Percentiles rank a stretch among this genome's conserved stretches.
Evolutionary conservation across 2,888 invertebrate species (phyloP).

Genomic region (Halictus quadricinctus): DNA sequence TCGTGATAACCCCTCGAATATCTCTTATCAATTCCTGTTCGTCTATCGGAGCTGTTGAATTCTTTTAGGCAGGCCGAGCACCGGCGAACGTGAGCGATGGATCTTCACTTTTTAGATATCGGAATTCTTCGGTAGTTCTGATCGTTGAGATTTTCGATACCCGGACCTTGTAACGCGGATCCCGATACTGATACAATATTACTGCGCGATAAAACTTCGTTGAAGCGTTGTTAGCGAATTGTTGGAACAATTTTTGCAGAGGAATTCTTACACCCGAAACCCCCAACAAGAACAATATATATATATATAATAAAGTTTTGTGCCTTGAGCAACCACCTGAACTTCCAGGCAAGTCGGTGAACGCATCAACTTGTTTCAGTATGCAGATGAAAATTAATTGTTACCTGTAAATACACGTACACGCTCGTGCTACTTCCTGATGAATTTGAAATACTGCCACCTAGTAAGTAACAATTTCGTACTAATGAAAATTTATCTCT

Average conservation of each 20-base stretch:
- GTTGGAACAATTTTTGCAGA: background rate
- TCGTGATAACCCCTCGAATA: background rate
- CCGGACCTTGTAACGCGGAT: background rate
- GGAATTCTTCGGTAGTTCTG: background rate
- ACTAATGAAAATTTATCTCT: background rate
- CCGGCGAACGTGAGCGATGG: background rate
- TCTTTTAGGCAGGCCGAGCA: background rate
- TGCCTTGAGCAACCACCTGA: background rate
- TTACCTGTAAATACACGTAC: background rate
- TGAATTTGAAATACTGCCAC: background rate
- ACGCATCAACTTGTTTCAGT: background rate
- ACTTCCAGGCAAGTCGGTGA: background rate
- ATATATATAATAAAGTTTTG: background rate
- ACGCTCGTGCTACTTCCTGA: background rate
- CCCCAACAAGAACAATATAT: background rate
- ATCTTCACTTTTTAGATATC: constrained; percentile 8
- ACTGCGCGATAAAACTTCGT: background rate
- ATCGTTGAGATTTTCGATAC: background rate
- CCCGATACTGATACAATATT: background rate
- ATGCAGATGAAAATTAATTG: constrained; percentile 10
- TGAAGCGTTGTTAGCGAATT: background rate
- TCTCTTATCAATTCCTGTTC: background rate
- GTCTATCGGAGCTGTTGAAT: background rate
- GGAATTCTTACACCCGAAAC: constrained; percentile 3
- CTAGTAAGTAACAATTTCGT: background rate